Conservation (phyloP, 1,140 invertebrate species). For the Matsumurasca onukii region DNA sequence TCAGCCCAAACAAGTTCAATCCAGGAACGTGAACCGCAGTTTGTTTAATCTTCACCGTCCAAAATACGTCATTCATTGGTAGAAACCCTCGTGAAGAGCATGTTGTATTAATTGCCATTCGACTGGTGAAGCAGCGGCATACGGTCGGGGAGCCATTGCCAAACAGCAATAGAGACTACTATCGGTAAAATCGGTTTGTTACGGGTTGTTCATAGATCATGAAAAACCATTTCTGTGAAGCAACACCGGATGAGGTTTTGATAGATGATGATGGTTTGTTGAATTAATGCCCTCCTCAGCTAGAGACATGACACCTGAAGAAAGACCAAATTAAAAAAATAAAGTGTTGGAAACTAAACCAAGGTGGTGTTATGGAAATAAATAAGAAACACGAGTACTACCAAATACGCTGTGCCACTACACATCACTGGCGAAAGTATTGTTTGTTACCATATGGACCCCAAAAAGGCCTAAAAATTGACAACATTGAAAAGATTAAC, state of each 20-base stretch:
- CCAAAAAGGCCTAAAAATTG: slow-evolving; percentile 29
- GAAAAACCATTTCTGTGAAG: slow-evolving; percentile 45
- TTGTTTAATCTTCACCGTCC: no score
- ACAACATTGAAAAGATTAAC: slow-evolving; percentile 36
- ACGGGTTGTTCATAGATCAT: slow-evolving; percentile 48
- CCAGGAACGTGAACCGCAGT: neutral
- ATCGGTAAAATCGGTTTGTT: slow-evolving; percentile 33
- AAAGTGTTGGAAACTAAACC: neutral
- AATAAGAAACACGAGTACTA: slow-evolving; percentile 15
- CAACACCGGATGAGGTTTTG: slow-evolving; percentile 49
- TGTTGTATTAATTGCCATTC: neutral
- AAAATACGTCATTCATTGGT: no score
- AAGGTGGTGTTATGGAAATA: no score
- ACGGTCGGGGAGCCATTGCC: neutral
- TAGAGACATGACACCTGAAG: slow-evolving; percentile 30
- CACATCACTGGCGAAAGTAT: slow-evolving; percentile 17
- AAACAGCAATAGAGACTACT: neutral
- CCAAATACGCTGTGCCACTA: slow-evolving; percentile 36
- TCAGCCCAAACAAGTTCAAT: neutral
- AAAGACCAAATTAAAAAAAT: no score
- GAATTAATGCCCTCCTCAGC: slow-evolving; percentile 35
- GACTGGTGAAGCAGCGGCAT: neutral
- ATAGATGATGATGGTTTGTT: slow-evolving; percentile 42
- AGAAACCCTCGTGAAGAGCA: slow-evolving; percentile 34
- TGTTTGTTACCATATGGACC: slow-evolving; percentile 37